A percentile compares a stretch with the other conserved stretches of the same genome.
These are phyloP conservation scores for Odocoileus hemionus DNA, from an alignment of 2,113 vertebrate species.

Conservation along the genomic window DNA sequence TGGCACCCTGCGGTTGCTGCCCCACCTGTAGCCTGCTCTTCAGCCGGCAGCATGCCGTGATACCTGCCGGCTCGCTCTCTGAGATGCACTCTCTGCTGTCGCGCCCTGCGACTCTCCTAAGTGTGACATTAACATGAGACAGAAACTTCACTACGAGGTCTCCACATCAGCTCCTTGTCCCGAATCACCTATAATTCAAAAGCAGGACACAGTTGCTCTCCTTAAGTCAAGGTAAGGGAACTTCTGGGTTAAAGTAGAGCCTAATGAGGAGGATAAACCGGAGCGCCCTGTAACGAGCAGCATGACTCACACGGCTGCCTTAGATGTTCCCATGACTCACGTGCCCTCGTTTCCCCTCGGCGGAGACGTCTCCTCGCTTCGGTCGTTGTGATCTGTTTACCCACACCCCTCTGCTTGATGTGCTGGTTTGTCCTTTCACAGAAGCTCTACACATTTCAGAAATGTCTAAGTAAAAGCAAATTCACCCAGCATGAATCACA, in stretches of 20 bases:
- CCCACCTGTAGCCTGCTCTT: not conserved
- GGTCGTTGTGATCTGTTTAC: not conserved
- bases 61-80: rapidly evolving
- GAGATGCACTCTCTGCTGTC: rapidly evolving
- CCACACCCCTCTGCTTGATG: not conserved
- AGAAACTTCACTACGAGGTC: not conserved
- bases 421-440: not conserved
- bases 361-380: rapidly evolving
- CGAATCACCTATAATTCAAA: not conserved
- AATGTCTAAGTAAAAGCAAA: not conserved
- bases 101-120: not conserved
- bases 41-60: rapidly evolving
- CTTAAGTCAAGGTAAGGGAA: not conserved
- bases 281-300: rapidly evolving
- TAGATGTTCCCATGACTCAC: rapidly evolving
- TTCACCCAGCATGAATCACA: not conserved
- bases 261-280: not conserved
- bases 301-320: rapidly evolving
- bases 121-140: too few relatives aligned
- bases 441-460: not conserved
- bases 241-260: not conserved
- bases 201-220: not conserved
- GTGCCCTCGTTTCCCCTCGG: not conserved
- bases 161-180: not conserved
- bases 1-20: not conserved